Base-by-base conservation (phyloP, 2,888 invertebrate genomes). In the Opisthograptis luteolata region DNA sequence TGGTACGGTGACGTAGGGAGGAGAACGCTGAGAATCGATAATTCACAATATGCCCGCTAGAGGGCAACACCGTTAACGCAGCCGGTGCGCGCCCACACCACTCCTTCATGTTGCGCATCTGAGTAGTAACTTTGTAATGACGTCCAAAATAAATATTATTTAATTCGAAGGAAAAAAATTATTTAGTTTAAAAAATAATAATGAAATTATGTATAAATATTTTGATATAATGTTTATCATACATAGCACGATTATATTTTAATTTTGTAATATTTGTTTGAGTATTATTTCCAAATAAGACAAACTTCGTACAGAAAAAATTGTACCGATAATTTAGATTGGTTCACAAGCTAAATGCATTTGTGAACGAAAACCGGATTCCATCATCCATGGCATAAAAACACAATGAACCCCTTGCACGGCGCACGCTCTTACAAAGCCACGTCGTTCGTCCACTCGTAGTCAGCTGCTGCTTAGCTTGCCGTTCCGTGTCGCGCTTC, bases 391-490 rank as follows among this genome's bases (percentile, higher is more conserved):
- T n/a, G n/a, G n/a, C n/a, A n/a, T n/a, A 20, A 12, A 40, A 14
- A 30, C 28, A 40, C 53, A 49, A 53, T 9, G 14, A 58, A 45
- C 51, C 47, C 14, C 10, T 34, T 24, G 17, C 8, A 42, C 19
- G 31, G 28, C 42, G 56, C 54, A 54, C 57, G 49, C 46, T 55
- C 50, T 44, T 72, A 64, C 86, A 87, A 90, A 73, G 89, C 81
- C 66, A 81, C 64, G 61, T 64, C 79, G 73, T 64, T 69, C 84
- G 68, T 73, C 69, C 76, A 66, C 69, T 73, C 76, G 76, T 81
- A 92, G 93, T 93, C 93, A 93, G 93, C 93, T 93, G 93, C 93
- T 93, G 92, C 93, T 93, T 93, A 89, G 91, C 92, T 92, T 92
- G 92, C 92, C 91, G 92, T 92, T 93, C 91, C 92, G 92, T 91